Percentiles rank a stretch among this genome's conserved stretches.
Conservation (phyloP, 2,888 invertebrate genomes). For the Euclidia mi region DNA sequence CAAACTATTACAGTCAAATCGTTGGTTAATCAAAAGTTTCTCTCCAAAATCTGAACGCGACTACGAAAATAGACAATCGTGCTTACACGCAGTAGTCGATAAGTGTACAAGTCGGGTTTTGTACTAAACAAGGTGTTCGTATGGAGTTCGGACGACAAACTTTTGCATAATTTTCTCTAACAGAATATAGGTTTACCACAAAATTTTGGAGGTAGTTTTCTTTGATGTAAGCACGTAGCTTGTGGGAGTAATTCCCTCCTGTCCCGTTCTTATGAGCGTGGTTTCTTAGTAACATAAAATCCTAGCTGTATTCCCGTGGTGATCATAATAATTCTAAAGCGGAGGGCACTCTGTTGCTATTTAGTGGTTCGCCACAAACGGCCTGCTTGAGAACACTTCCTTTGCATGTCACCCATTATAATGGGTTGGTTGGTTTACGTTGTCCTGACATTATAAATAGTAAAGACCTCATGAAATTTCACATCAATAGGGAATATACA, state of each 20-base stretch:
- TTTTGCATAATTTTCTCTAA: no score
- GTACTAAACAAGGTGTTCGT: no score
- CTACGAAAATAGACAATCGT: no score
- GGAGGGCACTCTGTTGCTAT: constrained; percentile 62
- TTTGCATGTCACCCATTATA: constrained; percentile 66
- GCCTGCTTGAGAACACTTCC: constrained; percentile 68
- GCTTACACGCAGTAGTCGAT: no score
- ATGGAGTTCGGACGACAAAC: no score
- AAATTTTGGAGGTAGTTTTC: constrained; percentile 46
- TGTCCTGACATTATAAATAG: constrained; percentile 42
- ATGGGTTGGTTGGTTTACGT: no score
- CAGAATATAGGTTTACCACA: constrained; percentile 6
- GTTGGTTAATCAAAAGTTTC: no score
- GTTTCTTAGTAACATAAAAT: constrained; percentile 65
- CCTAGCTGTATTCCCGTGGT: constrained; percentile 62
- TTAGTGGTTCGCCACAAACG: constrained; percentile 80
- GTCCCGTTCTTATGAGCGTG: constrained; percentile 59
- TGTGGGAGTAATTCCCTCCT: constrained; percentile 41
- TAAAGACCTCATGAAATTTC: constrained; percentile 53
- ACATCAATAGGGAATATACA: constrained; percentile 26
- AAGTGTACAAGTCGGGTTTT: no score
- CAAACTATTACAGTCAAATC: no score
- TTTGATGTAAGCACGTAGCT: constrained; percentile 40
- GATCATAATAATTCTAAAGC: constrained; percentile 67
- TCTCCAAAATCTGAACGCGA: no score